Percentiles rank a stretch among this genome's conserved stretches.
These are phyloP conservation scores for Phalloptychus januarius DNA, from an alignment of 2,797 vertebrate species.

Conservation along the genomic window DNA sequence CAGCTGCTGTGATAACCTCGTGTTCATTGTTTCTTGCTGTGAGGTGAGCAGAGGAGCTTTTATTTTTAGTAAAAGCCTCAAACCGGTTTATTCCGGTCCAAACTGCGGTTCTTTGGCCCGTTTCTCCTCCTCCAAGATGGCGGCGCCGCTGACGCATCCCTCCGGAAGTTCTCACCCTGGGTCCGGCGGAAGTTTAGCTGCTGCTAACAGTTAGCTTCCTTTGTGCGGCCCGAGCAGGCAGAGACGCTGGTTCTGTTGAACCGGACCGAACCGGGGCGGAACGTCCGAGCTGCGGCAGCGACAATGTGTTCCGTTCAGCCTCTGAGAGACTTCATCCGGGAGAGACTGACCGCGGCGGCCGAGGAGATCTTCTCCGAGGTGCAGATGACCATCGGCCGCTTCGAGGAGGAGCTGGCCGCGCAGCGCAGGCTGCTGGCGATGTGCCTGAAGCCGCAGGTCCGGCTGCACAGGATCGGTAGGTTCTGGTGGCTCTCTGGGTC, in stretches of 20 bases:
- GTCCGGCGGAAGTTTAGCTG: background rate
- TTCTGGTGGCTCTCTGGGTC: background rate
- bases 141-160: background rate
- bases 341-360: background rate
- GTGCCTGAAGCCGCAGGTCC: background rate
- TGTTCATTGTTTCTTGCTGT: background rate
- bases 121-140: background rate
- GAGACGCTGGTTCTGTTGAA: background rate
- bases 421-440: background rate
- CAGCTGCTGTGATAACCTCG: background rate
- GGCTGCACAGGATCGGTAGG: background rate
- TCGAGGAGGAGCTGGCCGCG: background rate
- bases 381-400: background rate
- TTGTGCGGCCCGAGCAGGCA: background rate
- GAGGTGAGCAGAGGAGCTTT: background rate
- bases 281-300: background rate
- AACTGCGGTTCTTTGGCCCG: background rate
- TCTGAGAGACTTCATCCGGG: background rate
- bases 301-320: background rate
- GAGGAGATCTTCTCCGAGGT: conserved; percentile 12
- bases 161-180: background rate
- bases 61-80: background rate
- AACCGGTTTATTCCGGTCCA: background rate
- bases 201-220: background rate
- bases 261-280: background rate